Base-by-base conservation (phyloP, 1,140 invertebrate species). In the Orussus abietinus region DNA sequence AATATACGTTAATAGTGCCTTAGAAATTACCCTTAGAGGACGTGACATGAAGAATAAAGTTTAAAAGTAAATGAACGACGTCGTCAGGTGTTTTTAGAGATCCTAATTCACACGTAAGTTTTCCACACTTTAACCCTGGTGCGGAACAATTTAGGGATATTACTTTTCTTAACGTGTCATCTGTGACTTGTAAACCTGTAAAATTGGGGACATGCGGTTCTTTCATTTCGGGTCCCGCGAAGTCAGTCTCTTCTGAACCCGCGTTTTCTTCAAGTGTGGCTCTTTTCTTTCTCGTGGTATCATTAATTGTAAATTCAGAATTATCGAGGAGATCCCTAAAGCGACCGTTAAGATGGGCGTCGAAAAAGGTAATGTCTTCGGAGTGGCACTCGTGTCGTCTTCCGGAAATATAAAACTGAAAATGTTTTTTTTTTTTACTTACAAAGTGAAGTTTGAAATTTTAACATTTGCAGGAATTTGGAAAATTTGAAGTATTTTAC, bases 111-210 rank as follows among this genome's bases (percentile, higher is more conserved):
- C 62, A 64, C 0, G 34, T 26, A 0, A 64, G 26, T 3, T 14
- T 42, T 9, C 39, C 39, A 19, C 62, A 64, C 14, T 45, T 34
- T 4, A 58, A 33, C 5, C 36, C 43, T 1, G 31, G 5, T 3
- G 34, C 45, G 1, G 53, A 55, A 40, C 62, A 64, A 38, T 61
- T 57, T 4, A 64, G 38, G 30, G 52, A 42, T 41, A 43, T 15
- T 25, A 41, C 17, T n/a, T n/a, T n/a, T n/a, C n/a, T n/a, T n/a
- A n/a, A n/a, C n/a, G n/a, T n/a, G n/a, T n/a, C n/a, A n/a, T n/a
- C n/a, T n/a, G n/a, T n/a, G n/a, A n/a, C n/a, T n/a, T n/a, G n/a
- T n/a, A n/a, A n/a, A n/a, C n/a, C n/a, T n/a, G n/a, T n/a, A n/a
- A n/a, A n/a, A n/a, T n/a, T n/a, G n/a, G n/a, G n/a, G n/a, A n/a